Percentiles rank a stretch among this genome's conserved stretches.
phyloP scores from a whole-genome alignment of 1,140 invertebrate species.

The Bathynomus jamesi region DNA sequence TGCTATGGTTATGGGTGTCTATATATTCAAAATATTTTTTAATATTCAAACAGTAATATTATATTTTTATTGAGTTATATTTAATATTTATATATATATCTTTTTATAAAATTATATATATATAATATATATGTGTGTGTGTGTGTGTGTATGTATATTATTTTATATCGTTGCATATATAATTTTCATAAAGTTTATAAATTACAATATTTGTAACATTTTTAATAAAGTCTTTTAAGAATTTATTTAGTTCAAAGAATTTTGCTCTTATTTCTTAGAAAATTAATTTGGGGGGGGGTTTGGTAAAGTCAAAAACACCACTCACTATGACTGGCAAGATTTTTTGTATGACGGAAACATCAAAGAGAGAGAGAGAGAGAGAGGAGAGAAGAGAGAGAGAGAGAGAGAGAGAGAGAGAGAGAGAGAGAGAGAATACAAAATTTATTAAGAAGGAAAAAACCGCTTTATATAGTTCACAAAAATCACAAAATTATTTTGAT shows the following conservation, averaged over 20 bases:
- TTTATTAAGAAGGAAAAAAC: too few relatives aligned
- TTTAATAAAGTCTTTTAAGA: too few relatives aligned
- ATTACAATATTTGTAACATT: too few relatives aligned
- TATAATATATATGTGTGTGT: neutral
- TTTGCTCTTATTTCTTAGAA: neutral
- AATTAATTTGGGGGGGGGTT: neutral
- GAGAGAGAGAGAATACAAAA: slow-evolving; percentile 7
- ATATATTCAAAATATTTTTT: too few relatives aligned
- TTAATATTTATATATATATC: neutral
- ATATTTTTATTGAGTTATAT: neutral
- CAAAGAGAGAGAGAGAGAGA: neutral
- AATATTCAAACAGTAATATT: too few relatives aligned
- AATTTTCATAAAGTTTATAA: neutral
- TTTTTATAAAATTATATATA: neutral
- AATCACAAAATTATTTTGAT: too few relatives aligned
- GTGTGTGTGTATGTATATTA: neutral
- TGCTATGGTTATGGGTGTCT: too few relatives aligned
- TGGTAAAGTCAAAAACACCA: neutral
- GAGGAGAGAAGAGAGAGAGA: neutral
- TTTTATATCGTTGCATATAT: neutral
- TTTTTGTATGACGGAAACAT: neutral
- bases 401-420: slow-evolving; percentile 15
- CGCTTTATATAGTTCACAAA: too few relatives aligned
- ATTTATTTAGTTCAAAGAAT: neutral
- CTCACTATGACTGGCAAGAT: neutral